Evolutionary conservation across 2,888 invertebrate genomes (phyloP).

Genomic region (Perizoma flavofasciatum): DNA sequence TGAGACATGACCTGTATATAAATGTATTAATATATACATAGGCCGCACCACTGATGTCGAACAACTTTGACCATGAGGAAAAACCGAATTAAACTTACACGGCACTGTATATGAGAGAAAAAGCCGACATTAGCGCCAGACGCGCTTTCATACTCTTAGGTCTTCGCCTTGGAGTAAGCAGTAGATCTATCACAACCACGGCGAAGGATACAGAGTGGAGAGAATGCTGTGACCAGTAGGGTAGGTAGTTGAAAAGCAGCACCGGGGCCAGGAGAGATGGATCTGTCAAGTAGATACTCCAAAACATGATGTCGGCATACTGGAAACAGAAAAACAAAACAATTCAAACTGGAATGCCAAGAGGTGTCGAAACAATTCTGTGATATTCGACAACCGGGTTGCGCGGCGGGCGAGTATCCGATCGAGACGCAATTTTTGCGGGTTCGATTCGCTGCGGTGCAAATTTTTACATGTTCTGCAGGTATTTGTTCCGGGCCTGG

Average conservation of each 20-base stretch:
- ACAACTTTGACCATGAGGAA: too few relatives aligned
- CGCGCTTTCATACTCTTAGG: slow-evolving; percentile 45
- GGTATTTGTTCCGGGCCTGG: too few relatives aligned
- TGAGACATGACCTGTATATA: too few relatives aligned
- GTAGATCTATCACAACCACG: slow-evolving; percentile 46
- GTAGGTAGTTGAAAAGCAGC: slow-evolving; percentile 48
- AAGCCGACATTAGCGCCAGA: slow-evolving; percentile 37
- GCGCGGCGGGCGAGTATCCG: too few relatives aligned
- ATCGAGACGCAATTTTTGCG: too few relatives aligned
- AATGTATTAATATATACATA: too few relatives aligned
- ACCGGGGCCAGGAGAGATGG: slow-evolving; percentile 46
- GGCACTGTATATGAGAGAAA: slow-evolving; percentile 41
- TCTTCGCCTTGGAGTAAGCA: slow-evolving; percentile 50
- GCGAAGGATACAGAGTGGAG: slow-evolving; percentile 53
- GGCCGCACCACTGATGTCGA: too few relatives aligned
- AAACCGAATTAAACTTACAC: too few relatives aligned
- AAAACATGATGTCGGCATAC: slow-evolving; percentile 52
- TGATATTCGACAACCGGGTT: too few relatives aligned
- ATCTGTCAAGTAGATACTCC: slow-evolving; percentile 47
- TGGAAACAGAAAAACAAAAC: slow-evolving; percentile 37
- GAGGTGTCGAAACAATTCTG: too few relatives aligned
- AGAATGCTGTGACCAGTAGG: slow-evolving; percentile 56
- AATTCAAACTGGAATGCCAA: neutral
- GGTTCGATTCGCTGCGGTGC: too few relatives aligned
- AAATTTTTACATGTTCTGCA: too few relatives aligned